Evolutionary conservation across 1,140 invertebrate genomes (phyloP).

Genomic region (Drosophila albomicans): DNA sequence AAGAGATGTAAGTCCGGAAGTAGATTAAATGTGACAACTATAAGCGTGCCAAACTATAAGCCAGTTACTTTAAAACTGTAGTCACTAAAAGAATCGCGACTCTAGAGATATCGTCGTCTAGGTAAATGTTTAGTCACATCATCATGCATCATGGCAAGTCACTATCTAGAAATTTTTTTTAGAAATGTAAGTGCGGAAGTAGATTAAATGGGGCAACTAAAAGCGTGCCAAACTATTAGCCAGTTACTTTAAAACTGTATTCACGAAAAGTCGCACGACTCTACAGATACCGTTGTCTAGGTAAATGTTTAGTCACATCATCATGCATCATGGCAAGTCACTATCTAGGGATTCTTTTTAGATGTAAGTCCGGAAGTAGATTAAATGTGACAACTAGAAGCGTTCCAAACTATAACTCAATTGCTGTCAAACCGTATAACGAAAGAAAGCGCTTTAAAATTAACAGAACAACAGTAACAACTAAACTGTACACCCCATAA

Average conservation of each 20-base stretch:
- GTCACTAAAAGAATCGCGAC: not conserved
- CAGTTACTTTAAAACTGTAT: conserved; percentile 8
- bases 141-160: not conserved
- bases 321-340: not conserved
- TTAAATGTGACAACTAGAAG: not conserved
- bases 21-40: not conserved
- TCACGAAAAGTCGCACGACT: not conserved
- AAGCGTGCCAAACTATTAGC: not conserved
- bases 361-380: not conserved
- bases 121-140: not conserved
- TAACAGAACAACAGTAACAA: too few species aligned
- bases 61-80: conserved; percentile 5
- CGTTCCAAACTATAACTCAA: not conserved
- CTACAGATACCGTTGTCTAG: not conserved
- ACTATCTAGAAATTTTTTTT: not conserved
- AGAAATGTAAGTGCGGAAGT: not conserved
- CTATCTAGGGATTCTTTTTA: not conserved
- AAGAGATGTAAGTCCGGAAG: not conserved
- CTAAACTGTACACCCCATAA: too few species aligned
- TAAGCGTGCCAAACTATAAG: not conserved
- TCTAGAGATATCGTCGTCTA: not conserved
- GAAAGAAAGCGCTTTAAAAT: too few species aligned
- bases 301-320: not conserved
- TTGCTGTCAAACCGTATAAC: conserved; percentile 1
- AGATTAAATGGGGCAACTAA: not conserved